phyloP scores from a whole-genome alignment of 2,888 invertebrate species.

The Incurvaria masculella region DNA sequence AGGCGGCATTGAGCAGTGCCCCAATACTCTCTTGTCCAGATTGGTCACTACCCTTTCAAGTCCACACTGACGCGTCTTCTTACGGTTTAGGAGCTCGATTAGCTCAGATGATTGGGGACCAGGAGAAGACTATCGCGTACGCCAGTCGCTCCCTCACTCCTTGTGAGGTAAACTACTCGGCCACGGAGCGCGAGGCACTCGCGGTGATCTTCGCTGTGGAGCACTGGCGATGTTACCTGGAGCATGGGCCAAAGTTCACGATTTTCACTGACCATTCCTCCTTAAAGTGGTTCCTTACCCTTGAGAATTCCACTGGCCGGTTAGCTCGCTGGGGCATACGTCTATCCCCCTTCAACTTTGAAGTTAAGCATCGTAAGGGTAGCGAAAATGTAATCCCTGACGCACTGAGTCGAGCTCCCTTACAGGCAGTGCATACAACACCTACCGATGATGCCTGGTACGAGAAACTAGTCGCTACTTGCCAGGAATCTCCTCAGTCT shows the following conservation, averaged over 20 bases:
- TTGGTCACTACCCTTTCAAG: slow-evolving; percentile 13
- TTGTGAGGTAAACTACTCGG: slow-evolving; percentile 12
- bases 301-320: slow-evolving; percentile 4
- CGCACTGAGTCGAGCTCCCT: slow-evolving; percentile 8
- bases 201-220: slow-evolving; percentile 18
- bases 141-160: slow-evolving; percentile 11
- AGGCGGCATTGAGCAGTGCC: not conserved
- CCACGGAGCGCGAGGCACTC: slow-evolving; percentile 20
- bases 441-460: too few species aligned
- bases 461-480: too few species aligned
- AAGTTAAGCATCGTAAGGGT: slow-evolving; percentile 9
- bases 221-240: slow-evolving; percentile 9
- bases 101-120: slow-evolving; percentile 11
- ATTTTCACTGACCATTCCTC: slow-evolving; percentile 10
- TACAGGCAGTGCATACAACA: too few species aligned
- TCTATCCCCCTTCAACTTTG: slow-evolving; percentile 3
- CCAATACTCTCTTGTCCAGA: slow-evolving; percentile 7
- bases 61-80: slow-evolving; percentile 10
- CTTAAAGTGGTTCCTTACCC: slow-evolving; percentile 12
- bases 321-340: slow-evolving; percentile 6
- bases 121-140: slow-evolving; percentile 10
- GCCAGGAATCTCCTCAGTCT: too few species aligned
- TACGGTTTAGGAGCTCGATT: slow-evolving; percentile 9
- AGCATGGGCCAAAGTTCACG: not conserved
- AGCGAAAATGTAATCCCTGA: slow-evolving; percentile 7